Base-by-base conservation (phyloP, 2,888 invertebrate genomes). In the Coenonympha glycerion region DNA sequence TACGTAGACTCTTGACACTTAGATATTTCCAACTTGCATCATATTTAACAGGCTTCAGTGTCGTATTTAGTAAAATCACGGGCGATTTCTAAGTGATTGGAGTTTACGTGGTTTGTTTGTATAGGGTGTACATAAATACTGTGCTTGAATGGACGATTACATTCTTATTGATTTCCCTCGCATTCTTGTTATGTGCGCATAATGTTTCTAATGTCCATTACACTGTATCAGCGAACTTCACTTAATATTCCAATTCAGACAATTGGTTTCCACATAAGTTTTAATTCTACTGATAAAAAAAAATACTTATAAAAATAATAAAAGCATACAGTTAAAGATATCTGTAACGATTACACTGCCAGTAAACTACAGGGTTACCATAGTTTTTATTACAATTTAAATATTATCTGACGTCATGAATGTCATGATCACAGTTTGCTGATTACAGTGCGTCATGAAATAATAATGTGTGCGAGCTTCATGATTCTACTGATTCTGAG, bases 401-500 rank as follows among this genome's bases (percentile, higher is more conserved):
- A 21, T 30, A 3, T 5, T 21, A 9, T 21, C 11, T 9, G 16
- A 40, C 5, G 18, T 15, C 9, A 28, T 8, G 5, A 18, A 2
- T 15, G 8, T 22, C 31, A 53, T 40, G 18, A 51, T 24, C 37
- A 21, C 4, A 62, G 64, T 71, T 74, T 69, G 69, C 69, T 72
- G 74, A 64, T 62, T 56, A 57, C 55, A 55, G 55, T 62, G 55
- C 62, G 65, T 47, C 46, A 44, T 30, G 65, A 55, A 63, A 60
- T 59, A 66, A 73, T 66, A 70, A 73, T 73, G 74, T 69, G 65
- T 70, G 67, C 71, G 74, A 78, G 73, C 73, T 79, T 79, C 77
- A 78, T 74, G 71, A 68, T 73, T 74, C 78, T 76, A 78, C 71
- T 73, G 76, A 73, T 65, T 71, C 70, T 68, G 73, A 66, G 71